A percentile compares a stretch with the other conserved stretches of the same genome.
phyloP scores from a whole-genome alignment of 2,797 vertebrate species.

The Neoniphon sammara region DNA sequence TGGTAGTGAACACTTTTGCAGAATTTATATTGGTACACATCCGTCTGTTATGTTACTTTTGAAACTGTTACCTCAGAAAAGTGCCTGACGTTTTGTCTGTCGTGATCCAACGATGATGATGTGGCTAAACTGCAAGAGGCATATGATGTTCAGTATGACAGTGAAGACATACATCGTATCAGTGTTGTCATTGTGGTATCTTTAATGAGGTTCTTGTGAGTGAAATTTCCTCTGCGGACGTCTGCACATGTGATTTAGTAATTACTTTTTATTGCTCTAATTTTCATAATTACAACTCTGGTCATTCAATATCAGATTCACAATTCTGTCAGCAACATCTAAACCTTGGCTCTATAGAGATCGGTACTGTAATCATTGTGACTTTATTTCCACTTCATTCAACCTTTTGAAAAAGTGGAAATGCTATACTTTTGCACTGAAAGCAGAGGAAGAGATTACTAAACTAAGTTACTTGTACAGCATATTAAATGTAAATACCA shows the following conservation, averaged over 20 bases:
- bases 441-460: constrained; percentile 48
- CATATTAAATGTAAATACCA: constrained; percentile 66
- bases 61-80: constrained; percentile 46
- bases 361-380: constrained; percentile 72
- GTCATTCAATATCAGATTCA: not conserved
- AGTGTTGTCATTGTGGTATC: constrained; percentile 11
- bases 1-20: constrained; percentile 1
- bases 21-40: constrained; percentile 10
- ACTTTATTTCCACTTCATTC: constrained; percentile 41
- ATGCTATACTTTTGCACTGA: constrained; percentile 70
- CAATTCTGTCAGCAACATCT: constrained; percentile 28
- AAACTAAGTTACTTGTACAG: constrained; percentile 59
- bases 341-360: constrained; percentile 52
- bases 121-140: constrained; percentile 2
- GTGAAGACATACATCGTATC: not conserved
- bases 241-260: constrained; percentile 11
- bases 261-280: constrained; percentile 9
- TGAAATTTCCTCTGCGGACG: not conserved
- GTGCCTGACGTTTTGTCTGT: constrained; percentile 1
- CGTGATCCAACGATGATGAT: not conserved
- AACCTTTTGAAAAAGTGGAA: constrained; percentile 44
- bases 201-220: not conserved
- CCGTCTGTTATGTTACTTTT: constrained; percentile 23
- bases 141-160: constrained; percentile 15
- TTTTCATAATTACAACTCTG: constrained; percentile 32